Conservation (phyloP, 2,797 vertebrate species). For the Amblyraja radiata region DNA sequence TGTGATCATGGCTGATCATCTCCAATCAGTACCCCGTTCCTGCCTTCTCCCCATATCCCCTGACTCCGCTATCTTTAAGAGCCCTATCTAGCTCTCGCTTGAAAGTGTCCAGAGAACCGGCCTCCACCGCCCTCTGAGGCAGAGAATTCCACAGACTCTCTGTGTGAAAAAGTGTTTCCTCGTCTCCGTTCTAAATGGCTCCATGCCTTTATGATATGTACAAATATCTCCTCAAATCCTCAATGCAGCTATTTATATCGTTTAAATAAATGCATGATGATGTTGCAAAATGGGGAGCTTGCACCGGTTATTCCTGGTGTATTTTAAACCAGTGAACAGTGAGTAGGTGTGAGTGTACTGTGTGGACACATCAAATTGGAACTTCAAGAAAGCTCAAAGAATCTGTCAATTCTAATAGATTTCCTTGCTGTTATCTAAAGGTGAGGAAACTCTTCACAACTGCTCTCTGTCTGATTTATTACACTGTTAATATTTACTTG, state of each 20-base stretch:
- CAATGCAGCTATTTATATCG: neutral
- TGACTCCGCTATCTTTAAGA: no score
- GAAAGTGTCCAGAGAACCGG: no score
- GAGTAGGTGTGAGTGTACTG: neutral
- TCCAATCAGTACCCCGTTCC: no score
- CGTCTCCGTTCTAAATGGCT: no score
- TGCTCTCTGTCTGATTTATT: constrained; percentile 31
- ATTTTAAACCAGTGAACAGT: neutral
- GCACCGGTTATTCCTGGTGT: neutral
- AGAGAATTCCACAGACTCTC: no score
- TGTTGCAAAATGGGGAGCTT: neutral
- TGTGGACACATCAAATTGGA: neutral
- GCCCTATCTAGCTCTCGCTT: no score
- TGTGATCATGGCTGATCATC: no score
- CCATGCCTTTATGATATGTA: no score
- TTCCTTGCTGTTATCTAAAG: neutral
- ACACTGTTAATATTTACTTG: constrained; percentile 22
- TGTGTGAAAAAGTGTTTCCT: no score
- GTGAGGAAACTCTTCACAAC: constrained; percentile 33
- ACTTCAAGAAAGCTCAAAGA: neutral
- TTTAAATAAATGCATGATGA: neutral
- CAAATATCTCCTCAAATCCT: neutral
- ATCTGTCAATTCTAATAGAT: neutral
- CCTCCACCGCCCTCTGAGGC: no score
- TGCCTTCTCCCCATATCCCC: no score